Base-by-base conservation (phyloP, 2,797 vertebrate species). In the Poeciliopsis turneri region DNA sequence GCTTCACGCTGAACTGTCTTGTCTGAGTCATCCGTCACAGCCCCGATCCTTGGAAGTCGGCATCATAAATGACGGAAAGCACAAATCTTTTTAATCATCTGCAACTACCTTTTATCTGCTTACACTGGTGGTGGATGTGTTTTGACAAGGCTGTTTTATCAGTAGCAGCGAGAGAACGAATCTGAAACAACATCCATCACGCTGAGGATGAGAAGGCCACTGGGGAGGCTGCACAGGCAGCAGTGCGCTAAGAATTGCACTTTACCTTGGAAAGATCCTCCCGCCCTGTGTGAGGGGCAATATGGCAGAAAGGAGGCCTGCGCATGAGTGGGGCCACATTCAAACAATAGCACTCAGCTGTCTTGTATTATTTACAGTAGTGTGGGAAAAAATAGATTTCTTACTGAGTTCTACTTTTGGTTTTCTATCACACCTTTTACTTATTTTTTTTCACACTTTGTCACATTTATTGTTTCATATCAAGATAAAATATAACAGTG, bases 181-280 rank as follows among this genome's bases (percentile, higher is more conserved):
- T 90, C 80, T 87, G 91, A 91, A 92, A 88, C 87, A 80, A 80
- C 93, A 94, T 94, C 94, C 93, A 93, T 95, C 94, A 95, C 78
- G 72, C 46, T 5, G 74, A 59, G 80, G 77, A 81, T 77, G 85
- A 78, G 78, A 75, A 84, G 85, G 88, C 91, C 88, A 86, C 89
- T 70, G 74, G 86, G 84, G 88, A 79, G 82, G 77, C 82, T 75
- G 71, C 74, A 78, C 74, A 84, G 78, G 87, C 86, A 85, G 89
- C 3, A 16, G 84, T 36, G 74, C 8, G 77, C 88, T 82, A 80
- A 86, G 75, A 87, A 87, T 69, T 82, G 83, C 87, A 87, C 89
- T 91, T 88, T 87, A 87, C 89, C 86, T 91, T 75, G 83, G 82
- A 15, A 47, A 10, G 68, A 86, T 84, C 57, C 57, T 15, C 57